Evolutionary conservation across 2,113 vertebrate genomes (phyloP).

Genomic region (Ochotona curzoniae): DNA sequence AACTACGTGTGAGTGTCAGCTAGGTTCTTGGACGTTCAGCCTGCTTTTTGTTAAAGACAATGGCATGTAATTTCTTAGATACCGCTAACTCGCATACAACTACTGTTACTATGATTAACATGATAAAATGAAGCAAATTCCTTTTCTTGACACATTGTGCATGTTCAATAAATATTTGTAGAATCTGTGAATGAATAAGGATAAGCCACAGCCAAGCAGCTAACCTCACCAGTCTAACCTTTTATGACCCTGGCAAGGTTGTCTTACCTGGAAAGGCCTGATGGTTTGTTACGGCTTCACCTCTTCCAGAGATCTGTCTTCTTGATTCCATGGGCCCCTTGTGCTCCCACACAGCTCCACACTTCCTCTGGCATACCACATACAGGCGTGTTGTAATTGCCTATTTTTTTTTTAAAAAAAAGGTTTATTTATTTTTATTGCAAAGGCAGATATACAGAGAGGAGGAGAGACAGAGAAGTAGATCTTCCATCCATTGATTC

Average conservation of each 20-base stretch:
- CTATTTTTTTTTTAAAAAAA: not conserved
- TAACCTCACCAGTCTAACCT: not conserved
- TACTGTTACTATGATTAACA: not conserved
- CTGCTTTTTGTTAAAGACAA: not conserved
- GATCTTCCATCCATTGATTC: too few species aligned
- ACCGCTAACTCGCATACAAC: not conserved
- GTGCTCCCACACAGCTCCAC: not conserved
- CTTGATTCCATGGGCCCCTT: not conserved
- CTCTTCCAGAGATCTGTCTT: not conserved
- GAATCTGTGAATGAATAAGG: not conserved
- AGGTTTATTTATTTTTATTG: too few species aligned
- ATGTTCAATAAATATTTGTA: not conserved
- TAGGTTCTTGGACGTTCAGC: not conserved
- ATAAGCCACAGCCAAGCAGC: not conserved
- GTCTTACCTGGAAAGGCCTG: not conserved
- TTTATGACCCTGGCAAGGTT: not conserved
- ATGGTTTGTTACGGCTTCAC: not conserved
- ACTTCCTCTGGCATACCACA: not conserved
- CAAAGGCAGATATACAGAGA: too few species aligned
- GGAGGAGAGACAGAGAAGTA: too few species aligned
- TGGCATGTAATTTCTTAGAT: not conserved
- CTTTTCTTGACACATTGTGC: constrained; percentile 5
- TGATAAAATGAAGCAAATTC: not conserved
- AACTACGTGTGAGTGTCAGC: not conserved
- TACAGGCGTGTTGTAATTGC: not conserved